Evolutionary conservation across 1,140 invertebrate species (phyloP).

Genomic region (Thalassaphorura encarpata): DNA sequence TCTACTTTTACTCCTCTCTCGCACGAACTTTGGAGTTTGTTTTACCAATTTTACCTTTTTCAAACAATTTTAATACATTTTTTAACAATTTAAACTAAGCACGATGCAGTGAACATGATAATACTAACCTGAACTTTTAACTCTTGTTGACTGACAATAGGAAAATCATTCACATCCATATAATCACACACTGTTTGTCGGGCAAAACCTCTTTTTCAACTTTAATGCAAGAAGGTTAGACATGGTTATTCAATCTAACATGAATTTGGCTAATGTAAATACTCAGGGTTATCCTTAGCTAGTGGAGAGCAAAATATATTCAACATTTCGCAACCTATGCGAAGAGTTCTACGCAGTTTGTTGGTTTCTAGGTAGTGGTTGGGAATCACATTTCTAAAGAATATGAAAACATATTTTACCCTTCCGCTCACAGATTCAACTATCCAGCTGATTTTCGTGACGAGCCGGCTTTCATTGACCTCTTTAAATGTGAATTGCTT

Average conservation of each 20-base stretch:
- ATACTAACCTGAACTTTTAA: too few relatives aligned
- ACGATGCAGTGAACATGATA: too few relatives aligned
- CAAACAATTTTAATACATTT: too few relatives aligned
- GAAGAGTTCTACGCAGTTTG: not conserved
- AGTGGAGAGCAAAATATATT: constrained; percentile 7
- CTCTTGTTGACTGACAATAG: constrained; percentile 4
- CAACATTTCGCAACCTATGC: constrained; percentile 11
- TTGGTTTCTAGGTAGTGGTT: not conserved
- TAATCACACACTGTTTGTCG: not conserved
- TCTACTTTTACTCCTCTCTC: too few relatives aligned
- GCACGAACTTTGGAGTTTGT: too few relatives aligned
- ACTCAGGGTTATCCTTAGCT: not conserved
- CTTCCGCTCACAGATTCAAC: constrained; percentile 37
- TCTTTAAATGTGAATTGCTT: constrained; percentile 34
- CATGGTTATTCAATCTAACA: not conserved
- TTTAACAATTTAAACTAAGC: too few relatives aligned
- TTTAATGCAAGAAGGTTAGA: not conserved
- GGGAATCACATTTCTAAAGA: constrained; percentile 6
- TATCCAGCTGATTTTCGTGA: constrained; percentile 37
- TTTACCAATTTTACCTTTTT: too few relatives aligned
- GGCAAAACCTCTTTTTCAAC: not conserved
- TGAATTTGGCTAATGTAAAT: not conserved
- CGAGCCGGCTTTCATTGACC: constrained; percentile 35
- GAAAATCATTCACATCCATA: constrained; percentile 6
- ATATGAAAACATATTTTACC: constrained; percentile 16